Base-by-base conservation (phyloP, 2,888 invertebrate genomes). In the Pterobdella sp. region DNA sequence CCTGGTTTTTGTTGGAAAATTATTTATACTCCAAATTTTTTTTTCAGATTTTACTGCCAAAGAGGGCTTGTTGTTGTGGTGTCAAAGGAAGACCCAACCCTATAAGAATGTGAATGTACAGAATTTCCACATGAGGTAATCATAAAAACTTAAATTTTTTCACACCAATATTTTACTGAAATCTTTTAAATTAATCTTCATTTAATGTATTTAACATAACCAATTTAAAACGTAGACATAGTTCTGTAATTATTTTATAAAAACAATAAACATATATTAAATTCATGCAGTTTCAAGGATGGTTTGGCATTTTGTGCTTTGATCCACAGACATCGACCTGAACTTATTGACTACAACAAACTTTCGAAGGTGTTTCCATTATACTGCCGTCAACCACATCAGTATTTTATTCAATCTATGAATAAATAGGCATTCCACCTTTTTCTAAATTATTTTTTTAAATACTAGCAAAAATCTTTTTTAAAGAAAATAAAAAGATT, bases 51-150 rank as follows among this genome's bases (percentile, higher is more conserved):
- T 84, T 93, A 97, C 98, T 78, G 98, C 98, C 81, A 98, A 98
- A 88, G 98, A 99, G 87, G 98, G 98, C 86, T 89, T 99, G 80
- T 87, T 99, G 83, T 88, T 99, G 80, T 99, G 98, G 98, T 99
- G 98, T 87, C 98, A 99, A 86, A 91, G 98, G 79, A 98, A 99
- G 88, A 99, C 98, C 68, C 97, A 97, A 65, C 98, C 98, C 56
- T 98, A 98, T 88, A 96, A 96, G 89, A 98, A 98, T 86, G 97
- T 98, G 84, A 97, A 98, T 85, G 97, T 99, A 78, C 97, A 98
- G 87, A 99, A 98, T 90, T 98, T 98, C 93, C 97, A 98, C 87
- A 89, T 95, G 79, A 88, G 87, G 87, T 87, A 81, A 71, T 29
- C 4, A 7, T 65, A 4, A 49, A 49, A 49, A 14, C n/a, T 63